Percentiles rank a stretch among this genome's conserved stretches.
phyloP scores from a whole-genome alignment of 2,113 vertebrate species.

The Psettodes erumei region DNA sequence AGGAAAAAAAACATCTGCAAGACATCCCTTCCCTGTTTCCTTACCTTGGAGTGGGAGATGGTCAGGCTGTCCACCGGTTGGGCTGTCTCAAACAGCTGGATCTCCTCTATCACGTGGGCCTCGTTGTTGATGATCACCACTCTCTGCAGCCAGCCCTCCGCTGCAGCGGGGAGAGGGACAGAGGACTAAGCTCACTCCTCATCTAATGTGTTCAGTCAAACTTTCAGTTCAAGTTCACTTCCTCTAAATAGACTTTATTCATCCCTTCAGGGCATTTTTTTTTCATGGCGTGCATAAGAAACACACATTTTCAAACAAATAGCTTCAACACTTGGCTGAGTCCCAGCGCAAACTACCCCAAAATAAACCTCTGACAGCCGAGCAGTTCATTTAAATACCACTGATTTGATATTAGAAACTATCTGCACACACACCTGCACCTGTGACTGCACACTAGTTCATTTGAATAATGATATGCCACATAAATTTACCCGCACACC shows the following conservation, averaged over 20 bases:
- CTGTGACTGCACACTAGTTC: constrained; percentile 4
- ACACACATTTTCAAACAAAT: constrained; percentile 27
- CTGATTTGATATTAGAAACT: constrained; percentile 13
- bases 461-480: constrained; percentile 16
- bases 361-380: constrained; percentile 2
- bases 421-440: not conserved
- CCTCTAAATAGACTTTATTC: not conserved
- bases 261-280: constrained; percentile 1
- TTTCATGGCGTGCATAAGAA: constrained; percentile 26
- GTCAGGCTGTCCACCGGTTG: constrained; percentile 92
- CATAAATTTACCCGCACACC: constrained; percentile 9
- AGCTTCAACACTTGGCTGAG: not conserved
- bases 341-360: not conserved
- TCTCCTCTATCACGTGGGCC: constrained; percentile 93
- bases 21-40: not conserved
- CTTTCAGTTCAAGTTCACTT: constrained; percentile 7
- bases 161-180: constrained; percentile 69
- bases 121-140: constrained; percentile 86
- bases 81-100: constrained; percentile 90
- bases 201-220: not conserved
- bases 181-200: constrained; percentile 19
- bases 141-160: constrained; percentile 93
- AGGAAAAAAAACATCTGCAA: not conserved
- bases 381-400: constrained; percentile 32
- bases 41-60: constrained; percentile 90